A percentile compares a stretch with the other conserved stretches of the same genome.
Conservation (phyloP, 92 coral and sea anemone species). For the Bergia sp. region DNA sequence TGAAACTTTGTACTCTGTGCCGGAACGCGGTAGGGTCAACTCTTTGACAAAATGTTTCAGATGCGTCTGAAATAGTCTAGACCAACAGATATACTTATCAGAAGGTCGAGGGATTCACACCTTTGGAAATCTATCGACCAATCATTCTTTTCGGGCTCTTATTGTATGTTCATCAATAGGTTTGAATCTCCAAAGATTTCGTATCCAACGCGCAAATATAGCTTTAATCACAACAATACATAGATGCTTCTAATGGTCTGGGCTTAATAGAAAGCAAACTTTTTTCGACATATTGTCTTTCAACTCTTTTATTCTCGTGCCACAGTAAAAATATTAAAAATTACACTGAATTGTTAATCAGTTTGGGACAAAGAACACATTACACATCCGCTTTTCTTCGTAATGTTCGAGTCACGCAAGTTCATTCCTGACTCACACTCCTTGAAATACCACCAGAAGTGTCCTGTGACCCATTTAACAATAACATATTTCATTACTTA, state of each 20-base stretch:
- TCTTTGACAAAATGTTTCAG: slow-evolving; percentile 51
- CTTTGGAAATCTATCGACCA: slow-evolving; percentile 39
- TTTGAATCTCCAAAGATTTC: neutral
- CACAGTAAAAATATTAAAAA: neutral
- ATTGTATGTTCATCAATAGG: slow-evolving; percentile 46
- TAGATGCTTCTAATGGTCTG: slow-evolving; percentile 9
- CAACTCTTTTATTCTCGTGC: slow-evolving; percentile 29
- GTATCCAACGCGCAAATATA: slow-evolving; percentile 4
- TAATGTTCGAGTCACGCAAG: slow-evolving; percentile 18
- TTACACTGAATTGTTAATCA: slow-evolving; percentile 1
- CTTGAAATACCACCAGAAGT: slow-evolving; percentile 14
- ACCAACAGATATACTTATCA: slow-evolving; percentile 36
- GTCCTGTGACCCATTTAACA: neutral
- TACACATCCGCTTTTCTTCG: neutral
- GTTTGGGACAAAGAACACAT: slow-evolving; percentile 6
- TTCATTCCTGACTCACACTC: neutral
- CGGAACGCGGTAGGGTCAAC: slow-evolving; percentile 49
- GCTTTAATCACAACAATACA: neutral
- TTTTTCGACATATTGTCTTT: slow-evolving; percentile 4
- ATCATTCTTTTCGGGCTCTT: slow-evolving; percentile 37
- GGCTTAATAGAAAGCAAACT: slow-evolving; percentile 19
- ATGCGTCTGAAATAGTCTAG: slow-evolving; percentile 43
- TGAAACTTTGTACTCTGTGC: neutral
- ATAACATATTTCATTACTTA: neutral
- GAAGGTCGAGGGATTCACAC: slow-evolving; percentile 51